Conservation (phyloP, 2,888 invertebrate species). For the Cosmorhoe ocellata region DNA sequence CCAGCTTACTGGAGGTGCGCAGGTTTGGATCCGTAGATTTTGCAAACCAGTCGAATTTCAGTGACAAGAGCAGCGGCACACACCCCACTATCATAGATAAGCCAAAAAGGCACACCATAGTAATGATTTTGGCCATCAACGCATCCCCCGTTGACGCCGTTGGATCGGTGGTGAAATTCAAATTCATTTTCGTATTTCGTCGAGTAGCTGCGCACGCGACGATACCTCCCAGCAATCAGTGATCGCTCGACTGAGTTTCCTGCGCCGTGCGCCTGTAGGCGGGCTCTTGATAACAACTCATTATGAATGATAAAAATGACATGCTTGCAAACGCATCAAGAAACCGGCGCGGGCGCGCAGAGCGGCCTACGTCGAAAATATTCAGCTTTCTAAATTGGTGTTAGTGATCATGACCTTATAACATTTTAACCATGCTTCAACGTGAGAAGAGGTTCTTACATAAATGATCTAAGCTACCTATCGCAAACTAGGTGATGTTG, state of each 20-base stretch:
- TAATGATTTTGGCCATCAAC: conserved; percentile 88
- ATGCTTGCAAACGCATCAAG: conserved; percentile 47
- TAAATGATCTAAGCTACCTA: too few species aligned
- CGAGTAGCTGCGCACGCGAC: conserved; percentile 43
- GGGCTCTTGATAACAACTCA: conserved; percentile 68
- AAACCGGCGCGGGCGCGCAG: conserved; percentile 2
- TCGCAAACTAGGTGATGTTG: too few species aligned
- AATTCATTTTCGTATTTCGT: conserved; percentile 37
- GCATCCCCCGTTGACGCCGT: conserved; percentile 57
- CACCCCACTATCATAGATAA: conserved; percentile 90
- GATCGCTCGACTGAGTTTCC: conserved; percentile 61
- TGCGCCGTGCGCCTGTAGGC: conserved; percentile 57
- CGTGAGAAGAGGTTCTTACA: too few species aligned
- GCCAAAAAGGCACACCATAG: conserved; percentile 89
- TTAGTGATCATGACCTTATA: conserved; percentile 5
- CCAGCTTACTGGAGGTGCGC: conserved; percentile 74
- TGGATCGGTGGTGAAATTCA: conserved; percentile 45
- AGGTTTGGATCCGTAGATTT: conserved; percentile 66
- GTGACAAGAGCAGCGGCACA: conserved; percentile 87
- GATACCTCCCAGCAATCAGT: conserved; percentile 39
- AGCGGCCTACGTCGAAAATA: conserved; percentile 14
- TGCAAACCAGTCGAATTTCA: conserved; percentile 84
- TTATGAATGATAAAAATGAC: conserved; percentile 72
- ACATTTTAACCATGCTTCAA: background rate
- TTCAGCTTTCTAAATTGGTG: conserved; percentile 12